Percentiles rank a stretch among this genome's conserved stretches.
These are phyloP conservation scores for Saguinus midas DNA, from an alignment of 2,113 vertebrate genomes.

Conservation along the genomic window DNA sequence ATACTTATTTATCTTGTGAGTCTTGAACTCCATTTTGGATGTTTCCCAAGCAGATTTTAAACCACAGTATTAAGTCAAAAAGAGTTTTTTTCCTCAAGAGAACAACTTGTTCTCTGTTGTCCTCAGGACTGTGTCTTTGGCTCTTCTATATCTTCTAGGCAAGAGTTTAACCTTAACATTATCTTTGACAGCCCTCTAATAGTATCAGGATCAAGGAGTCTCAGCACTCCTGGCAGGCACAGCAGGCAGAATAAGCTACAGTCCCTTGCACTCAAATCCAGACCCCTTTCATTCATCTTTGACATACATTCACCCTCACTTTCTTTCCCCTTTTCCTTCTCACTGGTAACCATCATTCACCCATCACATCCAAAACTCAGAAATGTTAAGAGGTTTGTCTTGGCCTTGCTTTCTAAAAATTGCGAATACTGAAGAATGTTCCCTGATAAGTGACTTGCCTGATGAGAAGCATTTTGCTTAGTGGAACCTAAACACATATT, in stretches of 20 bases:
- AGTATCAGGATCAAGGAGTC: constrained; percentile 57
- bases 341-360: background rate
- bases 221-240: background rate
- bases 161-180: constrained; percentile 44
- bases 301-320: background rate
- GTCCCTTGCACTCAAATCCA: background rate
- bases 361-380: background rate
- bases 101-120: background rate
- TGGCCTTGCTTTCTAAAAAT: constrained; percentile 39
- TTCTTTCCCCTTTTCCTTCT: constrained; percentile 27
- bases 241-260: constrained; percentile 15
- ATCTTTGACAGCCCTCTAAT: constrained; percentile 55
- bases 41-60: background rate
- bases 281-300: constrained; percentile 47
- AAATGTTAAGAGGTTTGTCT: background rate
- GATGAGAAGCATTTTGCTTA: constrained; percentile 9
- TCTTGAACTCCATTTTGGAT: background rate
- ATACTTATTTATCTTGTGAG: background rate
- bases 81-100: constrained; percentile 30
- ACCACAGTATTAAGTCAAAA: constrained; percentile 22
- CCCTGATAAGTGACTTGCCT: constrained; percentile 15
- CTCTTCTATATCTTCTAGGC: constrained; percentile 43
- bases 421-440: background rate
- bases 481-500: background rate
- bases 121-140: background rate